phyloP scores from a whole-genome alignment of 2,797 vertebrate genomes.

The Catamblyrhynchus diadema region DNA sequence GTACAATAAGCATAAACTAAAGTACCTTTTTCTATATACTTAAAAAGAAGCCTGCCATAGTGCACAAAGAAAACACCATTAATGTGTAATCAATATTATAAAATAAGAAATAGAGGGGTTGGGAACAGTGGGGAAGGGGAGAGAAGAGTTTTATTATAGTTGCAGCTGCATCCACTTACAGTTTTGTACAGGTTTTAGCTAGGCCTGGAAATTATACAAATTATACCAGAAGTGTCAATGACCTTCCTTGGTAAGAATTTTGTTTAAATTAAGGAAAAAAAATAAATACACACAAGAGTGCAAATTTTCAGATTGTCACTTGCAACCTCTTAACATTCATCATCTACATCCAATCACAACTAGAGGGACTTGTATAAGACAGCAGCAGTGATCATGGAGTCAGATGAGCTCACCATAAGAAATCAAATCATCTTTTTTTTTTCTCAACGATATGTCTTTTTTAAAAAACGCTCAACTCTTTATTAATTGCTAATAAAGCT shows the following conservation, averaged over 20 bases:
- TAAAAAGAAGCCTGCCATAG: constrained; percentile 78
- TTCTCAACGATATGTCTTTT: constrained; percentile 63
- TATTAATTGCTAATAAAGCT: constrained; percentile 68
- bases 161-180: constrained; percentile 76
- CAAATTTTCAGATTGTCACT: constrained; percentile 88
- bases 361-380: constrained; percentile 64
- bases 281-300: constrained; percentile 82
- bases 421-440: constrained; percentile 53
- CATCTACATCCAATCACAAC: constrained; percentile 76
- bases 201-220: constrained; percentile 73
- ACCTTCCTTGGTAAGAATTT: constrained; percentile 72
- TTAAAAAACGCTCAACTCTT: constrained; percentile 60
- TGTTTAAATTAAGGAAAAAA: constrained; percentile 73
- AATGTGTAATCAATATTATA: constrained; percentile 75
- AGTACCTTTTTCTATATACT: constrained; percentile 76
- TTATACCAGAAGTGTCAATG: constrained; percentile 71
- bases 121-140: constrained; percentile 27
- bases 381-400: constrained; percentile 74
- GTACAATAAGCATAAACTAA: constrained; percentile 77
- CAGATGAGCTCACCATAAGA: constrained; percentile 63
- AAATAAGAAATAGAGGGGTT: constrained; percentile 76
- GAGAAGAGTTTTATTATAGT: constrained; percentile 66
- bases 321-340: constrained; percentile 85
- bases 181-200: constrained; percentile 72
- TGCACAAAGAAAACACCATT: constrained; percentile 82